Conservation (phyloP, 1,140 invertebrate genomes). For the Fopius arisanus region DNA sequence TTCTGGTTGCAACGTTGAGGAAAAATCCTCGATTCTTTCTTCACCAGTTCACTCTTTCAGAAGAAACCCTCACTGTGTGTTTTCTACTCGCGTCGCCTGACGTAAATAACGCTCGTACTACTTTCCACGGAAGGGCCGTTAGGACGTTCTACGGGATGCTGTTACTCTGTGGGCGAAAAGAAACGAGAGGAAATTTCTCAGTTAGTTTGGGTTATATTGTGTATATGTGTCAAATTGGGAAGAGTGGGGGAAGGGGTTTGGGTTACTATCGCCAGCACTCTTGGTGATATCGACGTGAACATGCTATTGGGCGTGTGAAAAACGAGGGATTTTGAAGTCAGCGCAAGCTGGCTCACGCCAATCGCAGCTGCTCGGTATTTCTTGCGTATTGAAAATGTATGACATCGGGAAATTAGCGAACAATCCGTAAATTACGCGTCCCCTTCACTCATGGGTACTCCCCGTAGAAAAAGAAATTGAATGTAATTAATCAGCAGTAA, state of each 20-base stretch:
- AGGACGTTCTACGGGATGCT: not conserved
- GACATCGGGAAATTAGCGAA: not conserved
- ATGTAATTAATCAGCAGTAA: no score
- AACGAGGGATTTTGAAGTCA: conserved; percentile 31
- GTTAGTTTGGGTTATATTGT: not conserved
- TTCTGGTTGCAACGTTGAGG: not conserved
- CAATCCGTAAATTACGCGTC: no score
- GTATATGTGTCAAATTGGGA: not conserved
- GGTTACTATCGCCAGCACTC: not conserved
- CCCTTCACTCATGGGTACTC: no score
- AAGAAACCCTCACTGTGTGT: not conserved
- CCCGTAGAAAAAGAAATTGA: no score
- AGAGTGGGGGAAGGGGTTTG: not conserved
- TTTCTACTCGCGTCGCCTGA: not conserved
- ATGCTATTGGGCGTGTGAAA: conserved; percentile 31
- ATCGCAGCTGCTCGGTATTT: conserved; percentile 12
- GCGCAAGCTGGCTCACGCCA: conserved; percentile 29
- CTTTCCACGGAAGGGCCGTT: conserved; percentile 4
- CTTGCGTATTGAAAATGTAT: not conserved
- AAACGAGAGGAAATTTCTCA: not conserved
- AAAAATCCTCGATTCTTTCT: not conserved
- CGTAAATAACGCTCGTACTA: conserved; percentile 21
- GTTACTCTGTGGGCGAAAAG: not conserved
- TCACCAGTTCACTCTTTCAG: not conserved
- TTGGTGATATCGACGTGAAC: conserved; percentile 26